Evolutionary conservation across 2,113 vertebrate genomes (phyloP), one percentile per base, ranked within the genome.

Genomic region (Thinocorus orbignyianus): DNA sequence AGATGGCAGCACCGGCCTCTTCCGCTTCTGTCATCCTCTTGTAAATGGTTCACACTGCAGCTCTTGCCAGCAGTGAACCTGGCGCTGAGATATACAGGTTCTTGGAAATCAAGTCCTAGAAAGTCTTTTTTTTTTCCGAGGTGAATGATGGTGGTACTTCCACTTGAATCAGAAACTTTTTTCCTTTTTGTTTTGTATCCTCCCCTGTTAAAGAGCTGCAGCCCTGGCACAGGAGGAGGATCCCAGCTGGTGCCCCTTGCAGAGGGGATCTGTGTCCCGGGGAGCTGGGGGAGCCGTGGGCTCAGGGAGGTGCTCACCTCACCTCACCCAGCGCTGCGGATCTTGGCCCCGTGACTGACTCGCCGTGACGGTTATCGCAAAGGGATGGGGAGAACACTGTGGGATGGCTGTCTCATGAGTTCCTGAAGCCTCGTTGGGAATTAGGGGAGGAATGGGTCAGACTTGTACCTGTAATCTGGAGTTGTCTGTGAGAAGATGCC

Each of bases 21-120:
- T 88, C 46, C 1, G 42, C 82, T 90, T 89, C 78, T 80, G 81
- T 82, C 76, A 86, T 82, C 78, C 92, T 96, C 78, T 92, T 90
- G 90, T 93, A 72, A 90, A 88, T 79, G 96, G 93, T 88, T 95
- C 92, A 85, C 91, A 71, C 88, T 74, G 71, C 88, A 86, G 41
- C 94, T 82, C 13, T 60, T 51, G 93, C 88, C 73, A 80, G 91
- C 83, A 23, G 2, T 2, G 2, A 62, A 35, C 66, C 46, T 90
- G 93, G 91, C 80, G n/a, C 87, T 17, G 46, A 73, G 76, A 74
- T 37, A 41, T 25, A 65, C 64, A 78, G 77, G 72, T 81, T 93
- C 92, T 95, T 93, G 83, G 90, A 86, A 80, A 69, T 16, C 64
- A 61, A 78, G 93, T 68, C 81, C 66, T 81, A 39, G 81, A 88